Base-by-base conservation (phyloP, 2,113 vertebrate genomes). In the Brevimyrus niger region DNA sequence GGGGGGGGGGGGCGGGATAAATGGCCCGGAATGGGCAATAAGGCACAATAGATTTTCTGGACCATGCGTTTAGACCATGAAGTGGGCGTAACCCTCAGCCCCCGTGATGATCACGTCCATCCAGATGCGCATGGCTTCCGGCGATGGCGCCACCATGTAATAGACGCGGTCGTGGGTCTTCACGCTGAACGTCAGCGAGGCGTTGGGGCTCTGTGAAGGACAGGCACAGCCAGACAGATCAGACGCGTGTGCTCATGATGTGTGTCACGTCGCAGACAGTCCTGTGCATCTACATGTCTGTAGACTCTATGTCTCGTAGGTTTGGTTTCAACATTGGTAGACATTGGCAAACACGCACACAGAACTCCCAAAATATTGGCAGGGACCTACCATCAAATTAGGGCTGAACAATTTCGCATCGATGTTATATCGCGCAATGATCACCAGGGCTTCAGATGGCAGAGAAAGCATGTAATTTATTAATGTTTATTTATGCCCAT, bases 71-170 rank as follows among this genome's bases (percentile, higher is more conserved):
- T 21, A 55, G 53, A 55, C 53, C 53, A 55, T 55, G 53, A 55
- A 55, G 53, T 55, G 53, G 53, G 53, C 53, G 53, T 55, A 55
- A 21, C 53, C 53, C 53, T 55, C 53, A 21, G 53, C 53, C 0
- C 53, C 53, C 19, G 53, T 55, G 53, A 55, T 55, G 53, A 55
- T 55, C 53, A 55, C 53, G 53, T 55, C 53, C 53, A 55, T 55
- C 98, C 98, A 99, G 95, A 99, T 98, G 88, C 98, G 94, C 98
- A 99, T 99, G 93, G 98, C 97, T 92, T 99, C 98, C 0, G 98
- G 97, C 0, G 97, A 98, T 0, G 98, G 98, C 46, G 98, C 97
- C 11, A 99, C 98, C 98, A 99, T 98, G 53, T 99, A 99, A 93
- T 99, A 99, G 91, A 99, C 97, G 85, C 98, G 94, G 94, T 99